A percentile compares a stretch with the other conserved stretches of the same genome.
Evolutionary conservation across 2,113 vertebrate species (phyloP).

Genomic region (Erythrolamprus reginae): DNA sequence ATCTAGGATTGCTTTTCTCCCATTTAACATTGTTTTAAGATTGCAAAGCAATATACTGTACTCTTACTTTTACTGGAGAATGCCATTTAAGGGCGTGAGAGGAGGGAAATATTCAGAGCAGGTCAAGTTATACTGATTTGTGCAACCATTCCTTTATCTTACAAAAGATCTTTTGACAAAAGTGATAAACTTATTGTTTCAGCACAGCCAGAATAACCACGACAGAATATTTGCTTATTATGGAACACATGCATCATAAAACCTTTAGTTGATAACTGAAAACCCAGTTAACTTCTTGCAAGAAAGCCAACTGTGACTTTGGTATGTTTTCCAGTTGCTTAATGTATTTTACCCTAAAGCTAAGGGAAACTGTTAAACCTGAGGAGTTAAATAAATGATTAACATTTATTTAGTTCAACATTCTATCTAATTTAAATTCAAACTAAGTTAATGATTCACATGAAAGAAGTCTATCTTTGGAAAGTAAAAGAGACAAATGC

Average conservation of each 20-base stretch:
- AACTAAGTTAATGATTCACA: not conserved
- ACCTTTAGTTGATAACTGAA: not conserved
- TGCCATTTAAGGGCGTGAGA: not conserved
- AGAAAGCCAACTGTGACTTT: not conserved
- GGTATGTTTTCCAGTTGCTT: not conserved
- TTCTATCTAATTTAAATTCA: not conserved
- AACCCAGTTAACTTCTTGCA: not conserved
- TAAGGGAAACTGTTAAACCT: constrained; percentile 11
- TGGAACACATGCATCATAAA: not conserved
- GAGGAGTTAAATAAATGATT: constrained; percentile 11
- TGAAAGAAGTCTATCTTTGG: not conserved
- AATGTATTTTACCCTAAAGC: not conserved
- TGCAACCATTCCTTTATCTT: not conserved
- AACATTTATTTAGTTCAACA: not conserved
- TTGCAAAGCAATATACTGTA: not conserved
- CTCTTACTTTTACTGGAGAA: not conserved
- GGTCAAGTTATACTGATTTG: not conserved
- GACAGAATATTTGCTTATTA: constrained; percentile 9
- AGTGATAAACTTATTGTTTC: constrained; percentile 23
- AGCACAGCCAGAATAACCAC: constrained; percentile 12
- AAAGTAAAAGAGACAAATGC: not conserved
- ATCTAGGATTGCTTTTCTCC: not conserved
- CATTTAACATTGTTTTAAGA: not conserved
- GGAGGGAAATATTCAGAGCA: not conserved
- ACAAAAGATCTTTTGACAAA: not conserved